These are phyloP conservation scores for Vanacampus margaritifer DNA, from an alignment of 2,113 vertebrate species.

Conservation along the genomic window DNA sequence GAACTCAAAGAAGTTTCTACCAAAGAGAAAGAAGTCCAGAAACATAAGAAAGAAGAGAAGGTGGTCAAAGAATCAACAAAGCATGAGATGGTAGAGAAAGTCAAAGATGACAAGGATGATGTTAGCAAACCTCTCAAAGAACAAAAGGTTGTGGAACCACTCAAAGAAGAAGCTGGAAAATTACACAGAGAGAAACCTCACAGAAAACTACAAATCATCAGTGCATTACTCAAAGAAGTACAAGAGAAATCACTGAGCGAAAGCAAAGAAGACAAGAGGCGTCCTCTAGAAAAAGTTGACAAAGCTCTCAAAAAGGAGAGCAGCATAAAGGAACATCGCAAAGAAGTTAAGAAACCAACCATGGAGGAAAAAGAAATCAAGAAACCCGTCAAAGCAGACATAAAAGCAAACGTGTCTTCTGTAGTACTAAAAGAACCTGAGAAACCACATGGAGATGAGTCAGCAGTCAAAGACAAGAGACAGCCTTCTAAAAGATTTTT, in stretches of 20 bases:
- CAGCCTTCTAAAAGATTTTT: background rate
- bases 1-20: background rate
- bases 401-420: background rate
- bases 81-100: background rate
- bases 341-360: slow-evolving; percentile 11
- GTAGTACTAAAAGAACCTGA: slow-evolving; percentile 6
- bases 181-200: background rate
- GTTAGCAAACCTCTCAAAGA: background rate
- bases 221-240: background rate
- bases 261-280: background rate
- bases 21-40: background rate
- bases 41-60: background rate
- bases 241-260: background rate
- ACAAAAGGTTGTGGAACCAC: background rate
- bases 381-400: slow-evolving; percentile 1
- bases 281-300: slow-evolving; percentile 1
- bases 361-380: slow-evolving; percentile 2
- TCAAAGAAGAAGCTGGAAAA: background rate
- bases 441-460: background rate
- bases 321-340: slow-evolving; percentile 2
- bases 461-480: background rate
- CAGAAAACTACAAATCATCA: background rate
- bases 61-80: background rate
- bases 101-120: background rate
- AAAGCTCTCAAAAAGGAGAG: background rate